Conservation (phyloP, 2,113 vertebrate species). For the Ptychochromis oligacanthus region DNA sequence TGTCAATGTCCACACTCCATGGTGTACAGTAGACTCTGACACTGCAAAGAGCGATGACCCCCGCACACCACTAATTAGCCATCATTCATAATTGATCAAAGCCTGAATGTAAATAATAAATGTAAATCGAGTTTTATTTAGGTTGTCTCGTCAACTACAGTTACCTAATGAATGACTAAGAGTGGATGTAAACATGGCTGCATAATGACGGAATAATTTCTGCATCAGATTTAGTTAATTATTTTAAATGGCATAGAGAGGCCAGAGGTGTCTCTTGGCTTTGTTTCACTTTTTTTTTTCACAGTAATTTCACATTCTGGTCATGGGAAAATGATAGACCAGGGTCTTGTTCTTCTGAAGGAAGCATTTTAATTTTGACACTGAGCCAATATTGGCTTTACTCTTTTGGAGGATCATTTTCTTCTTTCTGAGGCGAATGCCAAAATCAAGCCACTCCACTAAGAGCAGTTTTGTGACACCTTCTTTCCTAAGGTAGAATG, state of each 20-base stretch:
- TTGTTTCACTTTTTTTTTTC: not conserved
- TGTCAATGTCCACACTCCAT: slow-evolving; percentile 59
- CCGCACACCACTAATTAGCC: slow-evolving; percentile 71
- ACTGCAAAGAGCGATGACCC: slow-evolving; percentile 56
- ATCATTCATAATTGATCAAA: slow-evolving; percentile 79
- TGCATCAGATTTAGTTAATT: slow-evolving; percentile 39
- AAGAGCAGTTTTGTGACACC: not conserved
- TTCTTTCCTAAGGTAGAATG: not conserved
- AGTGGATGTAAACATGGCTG: slow-evolving; percentile 51
- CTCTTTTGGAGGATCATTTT: not conserved
- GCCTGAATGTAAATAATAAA: slow-evolving; percentile 73
- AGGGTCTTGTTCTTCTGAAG: slow-evolving; percentile 7
- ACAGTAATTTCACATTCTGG: not conserved
- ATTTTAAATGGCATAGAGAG: slow-evolving; percentile 37
- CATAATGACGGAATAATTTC: slow-evolving; percentile 53
- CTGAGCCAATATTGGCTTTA: not conserved
- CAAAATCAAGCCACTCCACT: not conserved
- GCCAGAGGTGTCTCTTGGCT: slow-evolving; percentile 17
- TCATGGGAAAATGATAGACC: not conserved
- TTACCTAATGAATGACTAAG: slow-evolving; percentile 33
- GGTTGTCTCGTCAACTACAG: slow-evolving; percentile 55
- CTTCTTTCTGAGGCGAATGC: not conserved
- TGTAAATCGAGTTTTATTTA: slow-evolving; percentile 71
- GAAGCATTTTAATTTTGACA: slow-evolving; percentile 17
- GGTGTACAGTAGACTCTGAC: slow-evolving; percentile 65